Percentiles rank a stretch among this genome's conserved stretches.
Evolutionary conservation across 2,888 invertebrate species (phyloP).

Genomic region (Lobophora halterata): DNA sequence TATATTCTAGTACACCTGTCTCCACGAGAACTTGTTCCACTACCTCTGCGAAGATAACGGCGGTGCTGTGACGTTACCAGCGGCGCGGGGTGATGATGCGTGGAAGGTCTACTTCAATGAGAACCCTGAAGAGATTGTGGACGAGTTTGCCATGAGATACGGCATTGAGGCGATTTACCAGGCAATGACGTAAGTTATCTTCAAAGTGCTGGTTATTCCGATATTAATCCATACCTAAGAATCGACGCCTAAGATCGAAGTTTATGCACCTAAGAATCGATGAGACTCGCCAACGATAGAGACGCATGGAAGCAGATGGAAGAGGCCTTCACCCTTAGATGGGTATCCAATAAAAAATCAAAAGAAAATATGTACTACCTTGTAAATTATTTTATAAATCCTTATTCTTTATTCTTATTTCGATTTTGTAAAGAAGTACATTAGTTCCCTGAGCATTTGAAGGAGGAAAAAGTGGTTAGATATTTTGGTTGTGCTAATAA

Average conservation of each 20-base stretch:
- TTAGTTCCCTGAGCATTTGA: constrained; percentile 97
- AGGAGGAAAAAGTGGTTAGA: constrained; percentile 96
- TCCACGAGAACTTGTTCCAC: constrained; percentile 99
- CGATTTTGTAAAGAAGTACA: constrained; percentile 97
- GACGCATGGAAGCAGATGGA: too few species aligned
- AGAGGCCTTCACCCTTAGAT: neutral
- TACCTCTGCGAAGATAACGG: constrained; percentile 97
- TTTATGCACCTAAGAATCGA: too few species aligned
- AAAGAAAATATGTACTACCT: neutral
- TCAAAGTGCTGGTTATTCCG: too few species aligned
- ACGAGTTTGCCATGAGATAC: constrained; percentile 99
- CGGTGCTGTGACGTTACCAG: constrained; percentile 94
- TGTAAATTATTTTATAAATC: too few species aligned
- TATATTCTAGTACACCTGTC: constrained; percentile 90
- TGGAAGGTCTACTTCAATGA: constrained; percentile 99
- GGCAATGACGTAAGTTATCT: constrained; percentile 94
- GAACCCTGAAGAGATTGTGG: constrained; percentile 98
- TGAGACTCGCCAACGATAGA: too few species aligned
- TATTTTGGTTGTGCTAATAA: constrained; percentile 24
- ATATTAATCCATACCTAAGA: too few species aligned
- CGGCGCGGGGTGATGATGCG: constrained; percentile 97
- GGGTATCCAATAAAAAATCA: neutral
- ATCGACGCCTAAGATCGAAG: too few species aligned
- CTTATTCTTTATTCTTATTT: too few species aligned
- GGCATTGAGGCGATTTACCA: constrained; percentile 99